Evolutionary conservation across 2,888 invertebrate genomes (phyloP), one percentile per base, ranked within the genome.

Genomic region (Cephus rjabovi): DNA sequence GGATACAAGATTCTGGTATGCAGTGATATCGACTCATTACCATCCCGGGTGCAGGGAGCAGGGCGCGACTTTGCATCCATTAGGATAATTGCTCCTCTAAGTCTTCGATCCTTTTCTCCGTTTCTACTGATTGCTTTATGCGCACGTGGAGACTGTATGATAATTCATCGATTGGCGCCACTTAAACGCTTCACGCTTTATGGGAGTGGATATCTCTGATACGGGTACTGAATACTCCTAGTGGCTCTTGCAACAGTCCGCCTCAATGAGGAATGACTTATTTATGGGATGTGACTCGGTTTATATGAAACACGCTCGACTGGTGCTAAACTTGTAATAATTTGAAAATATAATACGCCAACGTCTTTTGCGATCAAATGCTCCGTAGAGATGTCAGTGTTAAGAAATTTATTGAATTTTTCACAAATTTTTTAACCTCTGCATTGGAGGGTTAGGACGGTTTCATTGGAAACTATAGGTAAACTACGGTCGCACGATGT

Each of bases 1-100:
- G 87, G 85, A 87, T 90, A 91, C 91, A 91, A 91, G 91, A 86
- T 88, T 88, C 85, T 89, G 91, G 91, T 90, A 91, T 91, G 91
- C 89, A 87, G 87, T 87, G 90, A 89, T 91, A 91, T 91, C 91
- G 88, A 89, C 90, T 91, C 91, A 91, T 91, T 91, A 91, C 90
- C 91, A 91, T 91, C 88, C 90, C 86, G 85, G 87, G 85, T 86
- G 89, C 88, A 89, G 88, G 85, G 87, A 87, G 86, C 88, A 86
- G 89, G 87, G 89, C 87, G 89, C 88, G 89, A 88, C 90, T 90
- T 90, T 90, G 91, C 90, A 91, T 91, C 91, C 91, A 91, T 91
- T 91, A 91, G 91, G 90, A 90, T 91, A 91, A 91, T 91, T 91
- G 90, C 90, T 89, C 84, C 87, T 87, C 89, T 87, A 87, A 87